phyloP scores from a whole-genome alignment of 2,888 invertebrate genomes.

The Microdon myrmicae region DNA sequence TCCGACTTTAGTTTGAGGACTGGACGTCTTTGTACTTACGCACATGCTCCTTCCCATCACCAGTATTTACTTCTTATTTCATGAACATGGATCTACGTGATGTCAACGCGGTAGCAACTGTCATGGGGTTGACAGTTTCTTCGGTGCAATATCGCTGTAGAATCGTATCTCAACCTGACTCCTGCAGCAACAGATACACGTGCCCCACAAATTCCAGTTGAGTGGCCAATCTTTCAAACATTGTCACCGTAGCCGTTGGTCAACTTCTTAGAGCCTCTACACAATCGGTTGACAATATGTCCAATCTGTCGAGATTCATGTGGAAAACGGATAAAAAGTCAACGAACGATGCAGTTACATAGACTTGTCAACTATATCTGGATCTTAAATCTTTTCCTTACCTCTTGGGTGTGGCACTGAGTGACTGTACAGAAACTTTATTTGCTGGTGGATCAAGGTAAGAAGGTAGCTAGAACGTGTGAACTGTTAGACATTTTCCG shows the following conservation, averaged over 20 bases:
- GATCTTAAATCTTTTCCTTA: no score
- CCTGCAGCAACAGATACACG: constrained; percentile 12
- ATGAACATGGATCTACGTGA: constrained; percentile 38
- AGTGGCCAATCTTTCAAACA: constrained; percentile 50
- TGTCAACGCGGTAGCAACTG: constrained; percentile 45
- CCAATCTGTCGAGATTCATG: constrained; percentile 38
- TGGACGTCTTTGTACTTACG: no score
- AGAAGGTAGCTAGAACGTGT: no score
- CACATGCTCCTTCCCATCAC: no score
- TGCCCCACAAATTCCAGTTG: constrained; percentile 46
- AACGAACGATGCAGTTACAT: no score
- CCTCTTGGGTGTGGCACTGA: no score
- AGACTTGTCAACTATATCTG: no score
- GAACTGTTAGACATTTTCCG: no score
- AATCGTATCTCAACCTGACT: neutral
- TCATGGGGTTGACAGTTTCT: constrained; percentile 37
- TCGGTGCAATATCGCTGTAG: constrained; percentile 15
- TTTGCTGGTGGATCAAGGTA: no score
- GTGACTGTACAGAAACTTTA: no score
- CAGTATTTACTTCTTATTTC: no score
- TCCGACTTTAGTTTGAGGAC: no score
- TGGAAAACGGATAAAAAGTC: constrained; percentile 6
- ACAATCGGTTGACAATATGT: constrained; percentile 45
- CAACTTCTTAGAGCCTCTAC: constrained; percentile 35
- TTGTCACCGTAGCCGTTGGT: constrained; percentile 45